Evolutionary conservation across 2,888 invertebrate genomes (phyloP).

Genomic region (Agrochola circellaris): DNA sequence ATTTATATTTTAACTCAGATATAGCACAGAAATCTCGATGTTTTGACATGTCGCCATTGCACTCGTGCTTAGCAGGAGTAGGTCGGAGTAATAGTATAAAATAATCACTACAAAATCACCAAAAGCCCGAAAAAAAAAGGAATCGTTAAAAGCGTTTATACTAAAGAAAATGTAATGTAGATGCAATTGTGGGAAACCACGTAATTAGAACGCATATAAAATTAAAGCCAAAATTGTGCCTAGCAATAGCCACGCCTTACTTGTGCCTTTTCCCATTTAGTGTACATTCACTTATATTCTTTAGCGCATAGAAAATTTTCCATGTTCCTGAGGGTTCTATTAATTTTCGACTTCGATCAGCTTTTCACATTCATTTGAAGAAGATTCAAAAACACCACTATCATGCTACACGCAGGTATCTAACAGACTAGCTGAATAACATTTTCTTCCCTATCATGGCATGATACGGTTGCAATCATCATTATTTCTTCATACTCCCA

Average conservation of each 20-base stretch:
- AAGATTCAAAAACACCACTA: no score
- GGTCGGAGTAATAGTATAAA: neutral
- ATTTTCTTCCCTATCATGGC: neutral
- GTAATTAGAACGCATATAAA: constrained; percentile 52
- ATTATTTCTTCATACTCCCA: constrained; percentile 21
- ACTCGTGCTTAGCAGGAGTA: neutral
- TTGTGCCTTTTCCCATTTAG: constrained; percentile 29
- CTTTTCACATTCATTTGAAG: rapidly evolving
- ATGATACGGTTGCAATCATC: constrained; percentile 24
- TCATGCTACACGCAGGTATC: neutral
- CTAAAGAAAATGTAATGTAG: constrained; percentile 40
- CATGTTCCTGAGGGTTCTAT: no score
- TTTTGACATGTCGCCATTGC: neutral
- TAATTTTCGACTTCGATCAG: neutral
- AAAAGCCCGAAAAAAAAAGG: neutral
- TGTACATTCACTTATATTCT: constrained; percentile 20
- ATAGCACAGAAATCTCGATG: no score
- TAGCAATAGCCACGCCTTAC: constrained; percentile 38
- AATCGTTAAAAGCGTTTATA: constrained; percentile 3
- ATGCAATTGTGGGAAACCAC: constrained; percentile 39
- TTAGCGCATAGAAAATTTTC: neutral
- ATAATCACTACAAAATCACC: neutral
- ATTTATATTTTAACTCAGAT: no score
- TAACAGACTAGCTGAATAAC: neutral
- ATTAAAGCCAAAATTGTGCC: constrained; percentile 45